Evolutionary conservation across 2,113 vertebrate genomes (phyloP).

Genomic region (Phylloscopus whistleri): DNA sequence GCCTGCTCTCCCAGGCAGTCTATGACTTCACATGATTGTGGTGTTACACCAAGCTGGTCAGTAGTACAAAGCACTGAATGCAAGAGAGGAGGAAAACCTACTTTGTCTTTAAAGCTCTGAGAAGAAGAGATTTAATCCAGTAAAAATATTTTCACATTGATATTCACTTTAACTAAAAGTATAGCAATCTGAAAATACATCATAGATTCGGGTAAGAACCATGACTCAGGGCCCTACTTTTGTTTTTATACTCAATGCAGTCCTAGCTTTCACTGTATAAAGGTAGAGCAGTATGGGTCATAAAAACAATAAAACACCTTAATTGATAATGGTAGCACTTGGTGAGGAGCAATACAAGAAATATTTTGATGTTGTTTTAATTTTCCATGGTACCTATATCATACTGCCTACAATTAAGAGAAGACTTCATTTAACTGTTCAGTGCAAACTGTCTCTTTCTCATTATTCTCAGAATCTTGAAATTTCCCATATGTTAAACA

Average conservation of each 20-base stretch:
- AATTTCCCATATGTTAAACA: neutral
- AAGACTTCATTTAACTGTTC: neutral
- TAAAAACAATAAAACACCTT: neutral
- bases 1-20: neutral
- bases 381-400: neutral
- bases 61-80: neutral
- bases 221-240: neutral
- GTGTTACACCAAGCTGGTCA: neutral
- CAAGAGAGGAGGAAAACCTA: neutral
- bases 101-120: neutral
- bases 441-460: neutral
- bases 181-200: neutral
- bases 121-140: neutral
- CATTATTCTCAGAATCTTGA: neutral
- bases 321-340: neutral
- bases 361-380: neutral
- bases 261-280: neutral
- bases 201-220: neutral
- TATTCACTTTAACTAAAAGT: neutral
- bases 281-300: neutral
- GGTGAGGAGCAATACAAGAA: neutral
- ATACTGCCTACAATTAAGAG: neutral
- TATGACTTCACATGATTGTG: neutral
- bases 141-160: neutral
- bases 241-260: neutral